Evolutionary conservation across 2,797 vertebrate species (phyloP), one percentile per base, ranked within the genome.

Genomic region (Esox lucius): DNA sequence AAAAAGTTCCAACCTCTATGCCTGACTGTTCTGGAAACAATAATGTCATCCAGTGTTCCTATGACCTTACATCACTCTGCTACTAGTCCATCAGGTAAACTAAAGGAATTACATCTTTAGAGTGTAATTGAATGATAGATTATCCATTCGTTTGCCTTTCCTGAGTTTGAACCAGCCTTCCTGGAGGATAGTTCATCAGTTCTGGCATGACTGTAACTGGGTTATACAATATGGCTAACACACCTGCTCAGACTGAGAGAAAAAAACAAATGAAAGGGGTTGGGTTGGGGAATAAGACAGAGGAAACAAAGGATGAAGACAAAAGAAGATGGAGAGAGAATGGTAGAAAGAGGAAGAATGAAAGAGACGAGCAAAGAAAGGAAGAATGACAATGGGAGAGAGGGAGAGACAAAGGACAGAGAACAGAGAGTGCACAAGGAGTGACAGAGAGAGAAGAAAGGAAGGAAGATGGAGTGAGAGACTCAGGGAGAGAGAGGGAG

Each of bases 31-130:
- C 49, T 51, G 49, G 49, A 51, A 6, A 19, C 17, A 4, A 4
- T 49, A 48, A 49, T 51, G 49, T 51, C 15, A 5, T 51, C 5
- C 49, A 51, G 49, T 16, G 16, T 51, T 17, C 49, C 49, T 51
- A 51, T 19, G 19, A n/a, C n/a, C 6, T 15, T 4, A 62, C 17
- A n/a, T 62, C 81, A 69, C 84, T 87, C 83, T 85, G 81, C 87
- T 84, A 81, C 76, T 81, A 83, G 79, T 78, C 85, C 85, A 73
- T 92, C 89, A 89, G 84, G 84, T 84, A 83, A 91, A 89, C 90
- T 90, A 89, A 86, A 79, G 84, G 83, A 90, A 87, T 89, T 91
- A 90, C 82, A 86, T 81, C 78, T 80, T 51, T 51, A 51, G 49
- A 51, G 56, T 74, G 72, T 56, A 82, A 73, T 77, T 78, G 84